Base-by-base conservation (phyloP, 2,797 vertebrate genomes). In the Phalanger gymnotis region DNA sequence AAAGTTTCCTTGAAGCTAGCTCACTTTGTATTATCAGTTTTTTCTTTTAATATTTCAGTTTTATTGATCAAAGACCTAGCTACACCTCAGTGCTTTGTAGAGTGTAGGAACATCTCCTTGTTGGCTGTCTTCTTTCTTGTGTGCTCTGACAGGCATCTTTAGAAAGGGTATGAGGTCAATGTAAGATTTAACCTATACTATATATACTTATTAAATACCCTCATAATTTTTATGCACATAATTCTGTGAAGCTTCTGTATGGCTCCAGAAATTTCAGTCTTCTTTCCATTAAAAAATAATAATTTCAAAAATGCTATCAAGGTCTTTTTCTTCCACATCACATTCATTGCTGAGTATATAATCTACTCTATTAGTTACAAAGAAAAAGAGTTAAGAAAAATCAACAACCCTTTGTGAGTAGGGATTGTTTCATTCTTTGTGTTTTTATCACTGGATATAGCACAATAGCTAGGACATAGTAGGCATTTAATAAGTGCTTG, bases 31-130 rank as follows among this genome's bases (percentile, higher is more conserved):
- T 73, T 73, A 40, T 95, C 56, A 91, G 1, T 94, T 96, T 94
- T 96, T 94, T 73, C 40, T 94, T 66, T 89, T 52, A 93, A 5
- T 93, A 55, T 53, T 95, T 96, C 92, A 73, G 53, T 30, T 53
- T 30, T 90, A 34, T 40, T 56, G 66, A 55, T 94, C 91, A 94
- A 54, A 53, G 47, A 53, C 27, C 19, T 92, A 73, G 0, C 52
- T 93, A 94, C 92, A 93, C 34, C n/a, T 5, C 94, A 93, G 55
- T 51, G 56, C 58, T 53, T 3, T n/a, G 30, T 87, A 27, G 55
- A 28, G 47, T n/a, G 54, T 30, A 34, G 92, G 87, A 96, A 16
- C 93, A 30, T 91, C 66, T 93, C 91, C 54, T 51, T 34, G 53
- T 53, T 93, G 92, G 47, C 28, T 5, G 54, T 66, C 34, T 54